A percentile compares a stretch with the other conserved stretches of the same genome.
phyloP scores from a whole-genome alignment of 1,140 invertebrate species.

The Neoseiulus cucumeris region DNA sequence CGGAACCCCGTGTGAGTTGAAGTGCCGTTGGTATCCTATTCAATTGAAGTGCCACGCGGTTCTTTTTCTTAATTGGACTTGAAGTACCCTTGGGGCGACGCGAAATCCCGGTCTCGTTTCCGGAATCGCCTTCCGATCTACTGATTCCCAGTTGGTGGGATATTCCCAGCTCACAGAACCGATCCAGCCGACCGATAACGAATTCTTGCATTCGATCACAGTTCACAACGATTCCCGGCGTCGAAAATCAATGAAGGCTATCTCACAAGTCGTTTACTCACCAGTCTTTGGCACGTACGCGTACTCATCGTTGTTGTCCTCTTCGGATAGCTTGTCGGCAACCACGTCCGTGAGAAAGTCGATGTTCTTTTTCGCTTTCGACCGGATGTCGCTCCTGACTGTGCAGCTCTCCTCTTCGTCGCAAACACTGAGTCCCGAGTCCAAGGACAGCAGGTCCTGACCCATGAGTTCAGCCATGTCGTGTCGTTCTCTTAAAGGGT shows the following conservation, averaged over 20 bases:
- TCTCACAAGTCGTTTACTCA: neutral
- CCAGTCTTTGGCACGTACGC: constrained; percentile 7
- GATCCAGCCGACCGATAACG: too few species aligned
- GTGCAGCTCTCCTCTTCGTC: neutral
- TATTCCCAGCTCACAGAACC: too few species aligned
- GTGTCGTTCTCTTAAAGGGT: neutral
- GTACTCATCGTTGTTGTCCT: constrained; percentile 1
- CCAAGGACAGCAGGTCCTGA: neutral
- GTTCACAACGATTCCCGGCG: too few species aligned
- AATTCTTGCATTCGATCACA: too few species aligned
- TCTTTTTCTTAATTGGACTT: too few species aligned
- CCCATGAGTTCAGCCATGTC: neutral
- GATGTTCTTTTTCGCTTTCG: constrained; percentile 8
- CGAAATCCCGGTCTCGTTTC: too few species aligned
- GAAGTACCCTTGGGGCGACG: too few species aligned
- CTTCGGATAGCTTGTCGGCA: neutral
- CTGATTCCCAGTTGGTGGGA: too few species aligned
- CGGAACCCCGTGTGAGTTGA: too few species aligned
- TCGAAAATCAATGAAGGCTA: neutral
- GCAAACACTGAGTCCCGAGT: neutral
- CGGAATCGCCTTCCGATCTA: too few species aligned
- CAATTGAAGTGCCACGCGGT: too few species aligned
- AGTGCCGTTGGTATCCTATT: too few species aligned
- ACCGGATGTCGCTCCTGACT: neutral
- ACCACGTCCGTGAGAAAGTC: constrained; percentile 7